Base-by-base conservation (phyloP, 53 echinoderm and acorn worm species). In the Holothuria scabra region DNA sequence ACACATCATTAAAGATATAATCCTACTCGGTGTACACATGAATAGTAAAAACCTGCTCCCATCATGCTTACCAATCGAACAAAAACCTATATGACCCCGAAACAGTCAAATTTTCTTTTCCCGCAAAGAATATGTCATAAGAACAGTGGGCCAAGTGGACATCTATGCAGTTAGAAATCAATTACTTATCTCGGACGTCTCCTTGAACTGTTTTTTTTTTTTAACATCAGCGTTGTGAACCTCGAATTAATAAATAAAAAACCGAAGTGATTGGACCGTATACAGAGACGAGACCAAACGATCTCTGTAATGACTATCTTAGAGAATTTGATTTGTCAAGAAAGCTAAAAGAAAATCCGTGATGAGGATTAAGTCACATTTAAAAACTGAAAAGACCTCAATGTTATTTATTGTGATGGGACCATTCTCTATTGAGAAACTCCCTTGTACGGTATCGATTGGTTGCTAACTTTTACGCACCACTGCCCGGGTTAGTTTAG, bases 381-480 rank as follows among this genome's bases (percentile, higher is more conserved):
- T 41, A 41, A 41, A 41, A 41, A 6, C 2, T 41, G 41, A 41
- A 41, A 41, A 41, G 41, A 5, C 41, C 67, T 67, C 67, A 67
- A 67, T 67, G 67, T 69, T 69, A 69, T 35, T 69, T 69, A 69
- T 69, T 69, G 69, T 69, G 69, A 69, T 22, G 69, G 21, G 22
- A 5, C 41, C 31, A 8, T 33, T 29, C 31, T 69, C 69, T 37
- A 30, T 32, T 33, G 22, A 33, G 21, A 19, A n/a, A 69, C 21
- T 22, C 26, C 22, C 41, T 69, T 41, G 4, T 32, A n/a, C 8
- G 34, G 34, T 20, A 69, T 69, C 35, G 69, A 69, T 69, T 69
- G 69, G 69, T 69, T 7, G 44, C 69, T 69, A 69, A 69, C 69
- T 69, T 69, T 69, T 69, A 69, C 69, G 69, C 69, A 41, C 69